Conservation (phyloP, 2,888 invertebrate species). For the Opisthograptis luteolata region DNA sequence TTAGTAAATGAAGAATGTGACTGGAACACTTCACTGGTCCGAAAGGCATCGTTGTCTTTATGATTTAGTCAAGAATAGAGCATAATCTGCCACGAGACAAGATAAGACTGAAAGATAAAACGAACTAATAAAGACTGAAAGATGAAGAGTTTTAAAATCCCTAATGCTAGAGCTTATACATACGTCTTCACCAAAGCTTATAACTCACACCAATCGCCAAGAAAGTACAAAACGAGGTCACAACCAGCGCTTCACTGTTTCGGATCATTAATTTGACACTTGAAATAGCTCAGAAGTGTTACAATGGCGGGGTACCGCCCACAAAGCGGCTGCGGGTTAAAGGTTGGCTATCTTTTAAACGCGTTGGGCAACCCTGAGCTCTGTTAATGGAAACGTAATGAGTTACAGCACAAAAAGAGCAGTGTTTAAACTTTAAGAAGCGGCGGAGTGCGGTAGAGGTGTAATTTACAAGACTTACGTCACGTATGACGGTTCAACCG, state of each 20-base stretch:
- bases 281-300: constrained; percentile 67
- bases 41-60: too few species aligned
- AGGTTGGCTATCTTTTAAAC: constrained; percentile 69
- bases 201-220: constrained; percentile 35
- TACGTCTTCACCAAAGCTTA: not conserved
- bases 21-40: too few species aligned
- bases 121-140: too few species aligned
- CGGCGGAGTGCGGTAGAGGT: not conserved
- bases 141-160: too few species aligned
- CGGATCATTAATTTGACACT: constrained; percentile 82
- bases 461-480: not conserved
- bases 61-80: too few species aligned
- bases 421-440: not conserved
- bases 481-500: too few species aligned
- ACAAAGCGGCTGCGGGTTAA: constrained; percentile 70
- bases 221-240: constrained; percentile 51
- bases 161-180: too few species aligned
- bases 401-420: constrained; percentile 34
- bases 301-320: constrained; percentile 68
- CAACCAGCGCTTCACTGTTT: constrained; percentile 62
- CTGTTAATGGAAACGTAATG: constrained; percentile 76
- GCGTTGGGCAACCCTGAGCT: constrained; percentile 62
- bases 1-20: too few species aligned
- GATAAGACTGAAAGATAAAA: too few species aligned
- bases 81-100: too few species aligned